Base-by-base conservation (phyloP, 1,140 invertebrate species). In the Drosophila pseudoananassae region DNA sequence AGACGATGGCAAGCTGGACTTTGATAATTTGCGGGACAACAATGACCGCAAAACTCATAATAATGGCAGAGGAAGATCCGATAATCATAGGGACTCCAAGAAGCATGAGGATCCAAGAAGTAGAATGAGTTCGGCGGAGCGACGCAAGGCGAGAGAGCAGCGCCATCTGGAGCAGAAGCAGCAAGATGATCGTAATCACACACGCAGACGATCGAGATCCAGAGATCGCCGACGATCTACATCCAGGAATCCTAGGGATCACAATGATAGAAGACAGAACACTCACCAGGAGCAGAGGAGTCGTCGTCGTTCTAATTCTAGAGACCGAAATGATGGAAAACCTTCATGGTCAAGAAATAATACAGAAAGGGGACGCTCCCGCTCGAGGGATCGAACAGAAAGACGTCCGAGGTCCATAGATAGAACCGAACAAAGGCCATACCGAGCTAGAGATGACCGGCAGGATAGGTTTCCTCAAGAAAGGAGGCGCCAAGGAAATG, bases 21-120 rank as follows among this genome's bases (percentile, higher is more conserved):
- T 91, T 52, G 73, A 91, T 50, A 88, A 91, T 46, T 58, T 91
- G 27, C 55, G 63, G 10, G 84, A 76, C 4, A 71, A 49, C 8
- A 80, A 72, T 23, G 58, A 51, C 12, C 23, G n/a, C 0, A 83
- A 25, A 8, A 76, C 50, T 15, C 10, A 52, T 1, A 50, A 33
- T 4, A 57, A 61, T 17, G 56, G 57, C 12, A 27, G 46, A 4
- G 38, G 17, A 15, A 60, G 45, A 45, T 4, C 1, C 1, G 63
- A 58, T 2, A 43, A 40, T 1, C 45, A 51, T 1, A 49, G 14
- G 0, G 29, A 74, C 23, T 8, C 23, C 43, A 40, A 61, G 0
- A 52, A 43, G 27, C n/a, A 45, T 5, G 54, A 74, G 2, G 64
- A 83, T n/a, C 33, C 40, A 2, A 72, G 65, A 52, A 60, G 7